Evolutionary conservation across 1,140 invertebrate species (phyloP), one percentile per base, ranked within the genome.

Genomic region (Drosophila lowei): DNA sequence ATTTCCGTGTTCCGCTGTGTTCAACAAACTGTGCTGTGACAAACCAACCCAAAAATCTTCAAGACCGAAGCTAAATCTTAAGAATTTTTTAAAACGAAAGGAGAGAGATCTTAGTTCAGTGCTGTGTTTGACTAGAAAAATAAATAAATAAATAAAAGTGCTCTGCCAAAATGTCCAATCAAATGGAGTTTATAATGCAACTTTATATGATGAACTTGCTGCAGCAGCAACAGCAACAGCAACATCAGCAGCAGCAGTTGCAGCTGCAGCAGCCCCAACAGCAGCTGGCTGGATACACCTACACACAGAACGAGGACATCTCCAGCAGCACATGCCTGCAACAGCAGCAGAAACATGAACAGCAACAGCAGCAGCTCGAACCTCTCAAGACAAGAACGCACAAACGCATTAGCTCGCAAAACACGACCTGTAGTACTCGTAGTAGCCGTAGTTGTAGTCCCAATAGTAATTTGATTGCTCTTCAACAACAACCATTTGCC

Each of bases 361-460:
- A 74, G 18, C 57, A 60, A 6, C 70, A 71, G n/a, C 80, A 67
- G 13, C 64, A 79, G n/a, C 54, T 48, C 25, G 74, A 72, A 42
- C 53, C 41, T 47, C 38, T 63, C 52, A 84, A 77, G 59, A 76
- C 79, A 89, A 83, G 89, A 84, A 90, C 89, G 76, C 85, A 77
- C 57, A 89, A 78, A 70, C 73, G 89, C 65, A 86, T 79, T 77
- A 77, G 85, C 72, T 90, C 89, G 71, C 89, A 90, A 90, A 90
- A 78, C 78, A 77, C 78, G 77, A 90, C 84, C 81, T 76, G 89
- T 90, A 90, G 89, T 90, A 80, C 79, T 88, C 84, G 79, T 79
- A 81, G 89, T 90, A 90, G 89, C 89, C 79, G 89, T 90, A 90
- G 89, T 90, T 90, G 89, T 77, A 90, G 89, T 90, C 89, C 89